A percentile compares a stretch with the other conserved stretches of the same genome.
Conservation (phyloP, 2,888 invertebrate genomes). For the Notodonta dromedarius region DNA sequence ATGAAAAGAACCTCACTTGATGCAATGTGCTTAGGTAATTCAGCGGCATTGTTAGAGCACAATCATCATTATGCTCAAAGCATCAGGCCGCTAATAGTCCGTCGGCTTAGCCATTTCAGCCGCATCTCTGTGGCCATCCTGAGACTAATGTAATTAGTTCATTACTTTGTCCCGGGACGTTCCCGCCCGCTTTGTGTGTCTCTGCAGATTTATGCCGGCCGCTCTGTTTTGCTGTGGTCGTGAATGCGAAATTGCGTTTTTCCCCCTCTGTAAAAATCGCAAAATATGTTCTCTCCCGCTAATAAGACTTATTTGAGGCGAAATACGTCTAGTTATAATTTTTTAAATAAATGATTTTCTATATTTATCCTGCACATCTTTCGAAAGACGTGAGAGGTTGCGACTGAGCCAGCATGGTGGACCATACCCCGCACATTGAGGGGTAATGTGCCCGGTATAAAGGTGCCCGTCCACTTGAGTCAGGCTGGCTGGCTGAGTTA, state of each 20-base stretch:
- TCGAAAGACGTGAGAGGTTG: too few relatives aligned
- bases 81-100: slow-evolving; percentile 59
- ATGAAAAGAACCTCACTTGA: slow-evolving; percentile 7
- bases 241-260: slow-evolving; percentile 62
- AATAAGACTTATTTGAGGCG: slow-evolving; percentile 33
- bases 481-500: too few relatives aligned
- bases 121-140: slow-evolving; percentile 58
- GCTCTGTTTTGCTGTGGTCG: slow-evolving; percentile 61
- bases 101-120: slow-evolving; percentile 63
- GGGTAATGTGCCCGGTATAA: too few relatives aligned
- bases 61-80: slow-evolving; percentile 54
- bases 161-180: slow-evolving; percentile 72
- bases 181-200: slow-evolving; percentile 61
- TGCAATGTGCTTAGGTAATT: slow-evolving; percentile 33
- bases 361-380: too few relatives aligned
- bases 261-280: slow-evolving; percentile 48
- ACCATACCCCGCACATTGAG: too few relatives aligned
- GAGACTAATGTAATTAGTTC: slow-evolving; percentile 80
- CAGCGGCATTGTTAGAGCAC: slow-evolving; percentile 42
- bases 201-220: slow-evolving; percentile 69
- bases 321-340: too few relatives aligned
- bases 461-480: too few relatives aligned
- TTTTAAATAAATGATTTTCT: too few relatives aligned
- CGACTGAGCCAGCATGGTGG: too few relatives aligned
- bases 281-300: slow-evolving; percentile 47